Base-by-base conservation (phyloP, 92 coral and sea anemone species). In the Epizoanthus rinbou region DNA sequence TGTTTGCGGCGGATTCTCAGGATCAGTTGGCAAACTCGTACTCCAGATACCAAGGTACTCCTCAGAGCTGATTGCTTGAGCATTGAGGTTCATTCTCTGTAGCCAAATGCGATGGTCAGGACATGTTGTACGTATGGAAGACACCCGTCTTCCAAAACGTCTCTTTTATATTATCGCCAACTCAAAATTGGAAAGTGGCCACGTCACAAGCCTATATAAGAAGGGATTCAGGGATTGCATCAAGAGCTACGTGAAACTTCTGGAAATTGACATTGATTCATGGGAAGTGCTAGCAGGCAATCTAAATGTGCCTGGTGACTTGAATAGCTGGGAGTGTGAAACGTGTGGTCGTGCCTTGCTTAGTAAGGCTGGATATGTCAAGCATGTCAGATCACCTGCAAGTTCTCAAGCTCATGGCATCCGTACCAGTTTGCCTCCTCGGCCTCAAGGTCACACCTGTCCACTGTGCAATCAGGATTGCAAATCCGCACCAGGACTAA, bases 241-340 rank as follows among this genome's bases (percentile, higher is more conserved):
- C n/a, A 70, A 70, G 75, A 31, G 31, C 56, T 41, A 16, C 11
- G 41, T 70, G 57, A 70, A 70, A 70, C 75, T 41, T 70, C 56
- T 43, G 75, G 31, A 70, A 39, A 43, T 21, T 47, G 62, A 72
- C 60, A 14, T 72, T 50, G 62, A 72, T 47, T 72, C 39, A 3
- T 72, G 60, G 76, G 60, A 72, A 72, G 76, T 72, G 43, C n/a
- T 72, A 47, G 62, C 76, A 50, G 76, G 76, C 76, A 22, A 72
- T 72, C 76, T 41, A 72, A 72, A 72, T 72, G 47, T 68, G 73
- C 73, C n/a, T 25, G 52, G 73, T 68, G 73, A 33, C 16, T 6
- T 68, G 52, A 68, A 68, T 17, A 25, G 52, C 50, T 31, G 73
- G 50, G 47, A 33, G 16, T 68, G 73, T 33, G 47, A 68, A 68